Base-by-base conservation (phyloP, 2,888 invertebrate species). In the Lithodes maja region DNA sequence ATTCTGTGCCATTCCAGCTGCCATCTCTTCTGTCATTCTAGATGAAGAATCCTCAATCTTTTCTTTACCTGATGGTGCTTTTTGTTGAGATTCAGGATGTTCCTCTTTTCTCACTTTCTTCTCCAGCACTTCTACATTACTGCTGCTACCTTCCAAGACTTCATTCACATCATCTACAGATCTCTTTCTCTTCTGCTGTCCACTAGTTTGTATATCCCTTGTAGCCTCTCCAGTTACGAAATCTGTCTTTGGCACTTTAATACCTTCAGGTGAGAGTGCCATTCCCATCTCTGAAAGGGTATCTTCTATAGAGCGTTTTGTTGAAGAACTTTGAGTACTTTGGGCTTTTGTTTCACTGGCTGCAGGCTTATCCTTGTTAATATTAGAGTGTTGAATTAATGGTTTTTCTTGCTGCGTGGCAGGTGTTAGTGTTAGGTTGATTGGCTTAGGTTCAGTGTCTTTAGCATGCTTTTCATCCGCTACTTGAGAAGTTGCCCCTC, bases 231-330 rank as follows among this genome's bases (percentile, higher is more conserved):
- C 61, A 61, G 61, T 12, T 12, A 61, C 5, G 12, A 12, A 61
- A 61, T 7, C 12, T 12, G 12, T 61, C 61, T 61, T 12, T 61
- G 61, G 61, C 61, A 7, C 12, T 61, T 61, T 61, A 61, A 61
- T 61, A 61, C 12, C 61, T 61, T 61, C 61, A 3, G 71, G 17
- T n/a, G 71, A 71, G n/a, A 71, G 71, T 71, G 12, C 71, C 71
- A 71, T 71, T n/a, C 71, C 17, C 71, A 71, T 71, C 17, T 71
- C 71, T n/a, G n/a, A 71, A n/a, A 71, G 71, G 17, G 71, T 1
- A 17, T 71, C 71, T 71, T 71, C 71, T 71, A 71, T 71, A 17
- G 71, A 71, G 17, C 33, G 33, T 33, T 33, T 33, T 33, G 33
- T 33, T 33, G 33, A 33, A 33, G 33, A 33, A 33, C 33, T 33